phyloP scores from a whole-genome alignment of 2,113 vertebrate species.

The Lichenostomus cassidix region DNA sequence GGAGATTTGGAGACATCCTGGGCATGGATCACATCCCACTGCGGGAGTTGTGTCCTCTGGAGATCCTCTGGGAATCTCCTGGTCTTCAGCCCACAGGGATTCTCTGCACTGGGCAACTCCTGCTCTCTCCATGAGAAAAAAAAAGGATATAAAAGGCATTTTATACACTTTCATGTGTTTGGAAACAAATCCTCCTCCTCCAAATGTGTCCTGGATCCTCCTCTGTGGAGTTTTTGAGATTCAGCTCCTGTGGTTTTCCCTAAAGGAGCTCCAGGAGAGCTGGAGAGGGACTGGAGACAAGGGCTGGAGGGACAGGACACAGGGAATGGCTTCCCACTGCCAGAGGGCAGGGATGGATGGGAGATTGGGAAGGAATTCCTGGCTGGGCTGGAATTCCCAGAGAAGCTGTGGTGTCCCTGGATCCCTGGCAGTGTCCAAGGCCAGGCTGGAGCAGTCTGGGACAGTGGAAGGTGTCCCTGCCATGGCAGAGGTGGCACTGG shows the following conservation, averaged over 20 bases:
- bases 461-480: too few relatives aligned
- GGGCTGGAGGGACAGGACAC: not conserved
- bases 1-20: not conserved
- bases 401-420: not conserved
- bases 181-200: not conserved
- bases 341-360: not conserved
- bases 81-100: not conserved
- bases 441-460: too few relatives aligned
- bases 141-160: not conserved
- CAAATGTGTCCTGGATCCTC: not conserved
- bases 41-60: accelerated
- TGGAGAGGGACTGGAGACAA: not conserved
- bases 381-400: accelerated
- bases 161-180: not conserved
- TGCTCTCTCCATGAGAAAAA: not conserved
- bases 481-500: too few relatives aligned
- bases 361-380: not conserved
- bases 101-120: not conserved
- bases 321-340: not conserved
- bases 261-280: not conserved
- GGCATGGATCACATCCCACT: not conserved
- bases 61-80: not conserved
- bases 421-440: not conserved
- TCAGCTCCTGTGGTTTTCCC: accelerated
- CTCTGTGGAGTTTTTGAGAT: accelerated